Evolutionary conservation across 2,797 vertebrate genomes (phyloP).

Genomic region (Dicrostonyx torquatus): DNA sequence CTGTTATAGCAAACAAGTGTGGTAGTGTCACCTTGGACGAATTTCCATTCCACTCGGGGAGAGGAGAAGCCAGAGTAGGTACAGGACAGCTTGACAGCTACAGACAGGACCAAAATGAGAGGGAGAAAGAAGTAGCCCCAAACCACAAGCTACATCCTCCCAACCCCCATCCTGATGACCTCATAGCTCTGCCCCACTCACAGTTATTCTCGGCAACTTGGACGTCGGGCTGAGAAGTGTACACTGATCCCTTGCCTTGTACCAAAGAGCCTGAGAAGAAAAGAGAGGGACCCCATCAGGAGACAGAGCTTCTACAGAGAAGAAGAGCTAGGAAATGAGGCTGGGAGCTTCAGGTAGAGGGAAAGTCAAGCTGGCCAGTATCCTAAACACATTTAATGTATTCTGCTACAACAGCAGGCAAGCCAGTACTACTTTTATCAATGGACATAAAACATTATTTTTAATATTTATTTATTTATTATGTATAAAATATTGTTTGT

Average conservation of each 20-base stretch:
- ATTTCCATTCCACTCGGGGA: constrained; percentile 93
- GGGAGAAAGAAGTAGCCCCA: rapidly evolving
- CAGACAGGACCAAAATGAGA: background rate
- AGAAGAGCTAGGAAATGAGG: background rate
- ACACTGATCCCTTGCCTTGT: background rate
- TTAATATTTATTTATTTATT: too few species aligned
- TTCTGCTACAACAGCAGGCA: background rate
- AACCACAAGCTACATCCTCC: too few species aligned
- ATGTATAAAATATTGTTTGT: too few species aligned
- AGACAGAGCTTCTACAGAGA: background rate
- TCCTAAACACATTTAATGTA: background rate
- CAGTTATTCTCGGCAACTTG: constrained; percentile 64
- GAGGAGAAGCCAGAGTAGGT: constrained; percentile 80
- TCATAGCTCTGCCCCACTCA: constrained; percentile 56
- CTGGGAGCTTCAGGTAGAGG: background rate
- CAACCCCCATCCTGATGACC: background rate
- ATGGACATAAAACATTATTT: background rate
- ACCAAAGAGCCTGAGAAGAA: constrained; percentile 58
- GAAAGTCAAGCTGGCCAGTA: background rate
- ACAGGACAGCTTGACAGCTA: constrained; percentile 88
- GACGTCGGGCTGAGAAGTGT: background rate
- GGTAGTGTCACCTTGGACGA: constrained; percentile 81
- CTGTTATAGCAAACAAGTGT: constrained; percentile 86
- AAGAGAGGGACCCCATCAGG: background rate
- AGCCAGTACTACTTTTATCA: background rate